phyloP scores from a whole-genome alignment of 1,140 invertebrate species.

The Cydia splendana region DNA sequence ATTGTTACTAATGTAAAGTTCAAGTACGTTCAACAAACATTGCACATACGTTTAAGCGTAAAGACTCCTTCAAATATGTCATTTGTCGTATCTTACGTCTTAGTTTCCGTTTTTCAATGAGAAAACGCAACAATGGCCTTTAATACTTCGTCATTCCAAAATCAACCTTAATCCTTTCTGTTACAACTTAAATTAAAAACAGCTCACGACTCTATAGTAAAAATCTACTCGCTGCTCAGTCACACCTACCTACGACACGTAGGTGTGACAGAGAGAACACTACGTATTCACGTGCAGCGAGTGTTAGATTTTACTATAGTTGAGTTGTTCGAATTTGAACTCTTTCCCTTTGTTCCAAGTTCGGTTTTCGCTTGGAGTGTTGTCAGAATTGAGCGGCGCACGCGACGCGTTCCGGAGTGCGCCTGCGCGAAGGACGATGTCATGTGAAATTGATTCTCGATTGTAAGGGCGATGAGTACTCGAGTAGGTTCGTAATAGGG shows the following conservation, averaged over 20 bases:
- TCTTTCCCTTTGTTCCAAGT: not conserved
- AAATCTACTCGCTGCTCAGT: too few relatives aligned
- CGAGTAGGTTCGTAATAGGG: not conserved
- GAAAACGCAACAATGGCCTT: slow-evolving; percentile 54
- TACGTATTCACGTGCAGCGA: too few relatives aligned
- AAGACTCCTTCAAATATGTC: slow-evolving; percentile 36
- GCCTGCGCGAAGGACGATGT: slow-evolving; percentile 58
- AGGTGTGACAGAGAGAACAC: too few relatives aligned
- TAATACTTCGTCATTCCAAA: slow-evolving; percentile 38
- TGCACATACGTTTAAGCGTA: not conserved
- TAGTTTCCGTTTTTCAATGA: slow-evolving; percentile 50
- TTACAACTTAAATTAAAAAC: not conserved
- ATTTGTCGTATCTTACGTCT: slow-evolving; percentile 43
- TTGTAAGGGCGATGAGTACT: slow-evolving; percentile 35
- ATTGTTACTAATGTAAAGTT: slow-evolving; percentile 37
- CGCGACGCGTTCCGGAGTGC: slow-evolving; percentile 56
- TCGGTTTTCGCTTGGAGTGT: not conserved
- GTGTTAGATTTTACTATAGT: too few relatives aligned
- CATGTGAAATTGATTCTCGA: slow-evolving; percentile 67
- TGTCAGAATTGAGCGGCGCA: slow-evolving; percentile 35
- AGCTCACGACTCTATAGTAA: not conserved
- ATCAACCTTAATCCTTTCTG: not conserved
- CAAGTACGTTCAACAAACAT: slow-evolving; percentile 13
- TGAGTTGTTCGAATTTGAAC: not conserved
- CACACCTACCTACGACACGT: too few relatives aligned